Evolutionary conservation across 2,113 vertebrate species (phyloP).

Genomic region (Dascyllus trimaculatus): DNA sequence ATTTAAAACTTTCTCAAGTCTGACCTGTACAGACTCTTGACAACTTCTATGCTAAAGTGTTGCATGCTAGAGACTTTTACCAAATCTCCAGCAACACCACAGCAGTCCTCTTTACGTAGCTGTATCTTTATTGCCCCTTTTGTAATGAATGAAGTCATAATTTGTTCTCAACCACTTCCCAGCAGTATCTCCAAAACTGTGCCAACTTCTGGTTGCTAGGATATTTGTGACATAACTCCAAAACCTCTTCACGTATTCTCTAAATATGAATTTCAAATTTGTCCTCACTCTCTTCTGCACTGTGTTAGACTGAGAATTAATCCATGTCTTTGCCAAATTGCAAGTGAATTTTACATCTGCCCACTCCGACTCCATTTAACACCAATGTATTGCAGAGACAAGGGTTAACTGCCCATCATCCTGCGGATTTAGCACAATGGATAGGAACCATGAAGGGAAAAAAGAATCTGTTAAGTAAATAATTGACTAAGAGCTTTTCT

Average conservation of each 20-base stretch:
- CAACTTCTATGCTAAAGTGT: too few relatives aligned
- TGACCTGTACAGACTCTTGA: too few relatives aligned
- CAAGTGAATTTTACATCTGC: slow-evolving; percentile 42
- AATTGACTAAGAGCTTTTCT: slow-evolving; percentile 51
- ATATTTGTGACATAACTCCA: slow-evolving; percentile 32
- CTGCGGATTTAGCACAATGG: slow-evolving; percentile 15
- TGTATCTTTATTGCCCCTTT: neutral
- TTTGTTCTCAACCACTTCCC: neutral
- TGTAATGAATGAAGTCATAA: neutral
- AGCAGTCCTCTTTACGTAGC: neutral
- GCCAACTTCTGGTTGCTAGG: slow-evolving; percentile 46
- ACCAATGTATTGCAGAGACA: slow-evolving; percentile 8
- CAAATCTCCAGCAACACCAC: neutral
- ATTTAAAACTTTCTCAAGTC: too few relatives aligned
- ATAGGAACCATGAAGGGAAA: slow-evolving; percentile 1
- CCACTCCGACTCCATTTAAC: slow-evolving; percentile 41
- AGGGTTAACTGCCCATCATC: slow-evolving; percentile 55
- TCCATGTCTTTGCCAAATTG: slow-evolving; percentile 52
- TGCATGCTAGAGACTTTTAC: neutral
- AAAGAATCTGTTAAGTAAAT: slow-evolving; percentile 50
- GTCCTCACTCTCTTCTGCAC: slow-evolving; percentile 18
- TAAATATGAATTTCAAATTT: slow-evolving; percentile 34
- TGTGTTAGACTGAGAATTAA: slow-evolving; percentile 33
- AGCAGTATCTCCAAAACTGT: slow-evolving; percentile 9
- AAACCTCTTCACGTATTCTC: slow-evolving; percentile 25